Conservation (phyloP, 2,113 vertebrate genomes). For the Neotoma lepida region DNA sequence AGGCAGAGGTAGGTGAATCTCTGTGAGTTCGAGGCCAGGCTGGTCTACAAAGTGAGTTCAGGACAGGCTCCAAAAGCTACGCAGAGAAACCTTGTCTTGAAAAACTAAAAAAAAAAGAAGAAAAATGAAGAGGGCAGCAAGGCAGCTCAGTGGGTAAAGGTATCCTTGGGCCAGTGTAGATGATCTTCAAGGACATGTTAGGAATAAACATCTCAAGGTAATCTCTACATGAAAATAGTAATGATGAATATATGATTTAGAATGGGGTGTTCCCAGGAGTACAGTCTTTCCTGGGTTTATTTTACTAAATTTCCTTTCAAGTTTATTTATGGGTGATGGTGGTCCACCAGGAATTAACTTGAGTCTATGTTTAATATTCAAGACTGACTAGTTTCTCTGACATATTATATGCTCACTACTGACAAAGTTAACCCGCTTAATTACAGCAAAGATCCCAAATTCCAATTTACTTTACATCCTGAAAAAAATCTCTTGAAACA, state of each 20-base stretch:
- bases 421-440: slow-evolving; percentile 47
- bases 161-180: not conserved
- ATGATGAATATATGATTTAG: not conserved
- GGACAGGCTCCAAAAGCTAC: too few species aligned
- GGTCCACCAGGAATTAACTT: not conserved
- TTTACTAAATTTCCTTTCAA: slow-evolving; percentile 27
- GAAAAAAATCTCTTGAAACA: slow-evolving; percentile 59
- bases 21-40: too few species aligned
- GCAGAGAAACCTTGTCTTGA: too few species aligned
- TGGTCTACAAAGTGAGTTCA: too few species aligned
- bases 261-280: not conserved
- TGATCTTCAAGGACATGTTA: slow-evolving; percentile 11
- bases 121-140: not conserved
- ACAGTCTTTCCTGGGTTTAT: not conserved
- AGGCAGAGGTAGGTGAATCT: too few species aligned
- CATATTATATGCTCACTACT: not conserved
- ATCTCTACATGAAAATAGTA: slow-evolving; percentile 35
- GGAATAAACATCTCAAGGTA: not conserved
- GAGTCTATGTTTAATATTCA: slow-evolving; percentile 43
- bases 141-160: not conserved
- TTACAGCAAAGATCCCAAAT: slow-evolving; percentile 51
- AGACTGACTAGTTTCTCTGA: slow-evolving; percentile 13
- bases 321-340: not conserved
- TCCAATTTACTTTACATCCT: slow-evolving; percentile 39
- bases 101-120: not conserved